A percentile compares a stretch with the other conserved stretches of the same genome.
phyloP scores from a whole-genome alignment of 2,888 invertebrate species.

The Hipparchia sbordonii region DNA sequence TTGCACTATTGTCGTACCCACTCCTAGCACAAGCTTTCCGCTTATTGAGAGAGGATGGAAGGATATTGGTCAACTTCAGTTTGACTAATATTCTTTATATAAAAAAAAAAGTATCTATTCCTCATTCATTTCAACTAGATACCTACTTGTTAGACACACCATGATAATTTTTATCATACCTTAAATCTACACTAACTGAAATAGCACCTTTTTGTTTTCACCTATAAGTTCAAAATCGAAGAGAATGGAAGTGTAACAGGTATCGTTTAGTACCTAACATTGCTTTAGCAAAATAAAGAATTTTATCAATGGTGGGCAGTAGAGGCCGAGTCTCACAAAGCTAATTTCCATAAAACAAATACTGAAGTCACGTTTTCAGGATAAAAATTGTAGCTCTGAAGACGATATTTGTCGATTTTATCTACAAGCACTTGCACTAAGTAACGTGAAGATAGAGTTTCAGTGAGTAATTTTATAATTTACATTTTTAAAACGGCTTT shows the following conservation, averaged over 20 bases:
- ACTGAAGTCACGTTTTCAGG: constrained; percentile 80
- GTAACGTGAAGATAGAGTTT: constrained; percentile 3
- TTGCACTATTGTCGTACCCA: too few species aligned
- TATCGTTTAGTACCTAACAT: constrained; percentile 28
- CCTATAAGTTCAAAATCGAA: constrained; percentile 24
- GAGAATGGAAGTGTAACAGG: neutral
- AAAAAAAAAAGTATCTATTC: too few species aligned
- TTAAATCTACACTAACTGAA: constrained; percentile 28
- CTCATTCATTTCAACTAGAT: too few species aligned
- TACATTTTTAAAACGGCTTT: too few species aligned
- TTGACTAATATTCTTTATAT: too few species aligned
- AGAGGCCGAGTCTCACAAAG: constrained; percentile 67
- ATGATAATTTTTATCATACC: neutral
- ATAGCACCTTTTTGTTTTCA: constrained; percentile 27
- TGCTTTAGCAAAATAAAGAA: constrained; percentile 51
- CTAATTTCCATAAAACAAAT: constrained; percentile 84
- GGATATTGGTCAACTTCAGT: too few species aligned
- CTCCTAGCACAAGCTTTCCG: too few species aligned
- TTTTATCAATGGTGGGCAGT: constrained; percentile 58
- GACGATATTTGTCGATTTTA: constrained; percentile 42
- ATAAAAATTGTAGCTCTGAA: constrained; percentile 72
- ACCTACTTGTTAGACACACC: neutral
- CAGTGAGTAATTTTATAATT: neutral
- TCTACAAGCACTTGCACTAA: constrained; percentile 28
- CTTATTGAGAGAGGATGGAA: too few species aligned